Base-by-base conservation (phyloP, 30 jellyfish, hydroid and myxozoan species). In the Aurelia coerulea region DNA sequence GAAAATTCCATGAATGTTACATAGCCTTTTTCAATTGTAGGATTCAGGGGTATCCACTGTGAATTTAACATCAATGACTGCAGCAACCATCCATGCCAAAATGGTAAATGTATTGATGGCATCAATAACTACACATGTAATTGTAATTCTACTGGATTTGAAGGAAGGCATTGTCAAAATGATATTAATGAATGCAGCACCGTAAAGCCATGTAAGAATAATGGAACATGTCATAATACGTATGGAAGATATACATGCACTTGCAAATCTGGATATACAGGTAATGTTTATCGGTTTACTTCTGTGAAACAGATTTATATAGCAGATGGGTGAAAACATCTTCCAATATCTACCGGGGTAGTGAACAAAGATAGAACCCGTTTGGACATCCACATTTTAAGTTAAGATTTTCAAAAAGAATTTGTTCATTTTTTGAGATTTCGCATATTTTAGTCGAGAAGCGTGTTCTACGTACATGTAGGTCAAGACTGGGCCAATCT, bases 21-120 rank as follows among this genome's bases (percentile, higher is more conserved):
- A 6, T 2, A 39, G 51, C 51, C 0, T 3, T 39, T 37, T 12
- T 71, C 39, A 46, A 34, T 59, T 49, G 32, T 54, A 89, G 97
- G 97, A 6, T 89, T 73, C 65, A 56, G 79, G 8, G 97, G 97
- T 5, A 34, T 66, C 12, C 74, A 41, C 60, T 89, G 97, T 64
- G 97, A 89, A 49, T 64, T 73, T 17, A 81, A 89, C 69, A 54
- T 66, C 2, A 65, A 89, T 63, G 97, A 89, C 68, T 89, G 97
- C 76, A 34, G 58, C 64, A 35, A 39, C 17, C 85, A 59, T 42
- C 92, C 92, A 39, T 89, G 97, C 51, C 93, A 66, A 10, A 74
- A 80, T 63, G 97, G 97, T 3, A 35, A 11, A 14, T 89, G 97
- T 94, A 89, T 89, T 64, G 97, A 89, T 75, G 97, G 94, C 10